Conservation (phyloP, 1,140 invertebrate species). For the Brachionus sp. region DNA sequence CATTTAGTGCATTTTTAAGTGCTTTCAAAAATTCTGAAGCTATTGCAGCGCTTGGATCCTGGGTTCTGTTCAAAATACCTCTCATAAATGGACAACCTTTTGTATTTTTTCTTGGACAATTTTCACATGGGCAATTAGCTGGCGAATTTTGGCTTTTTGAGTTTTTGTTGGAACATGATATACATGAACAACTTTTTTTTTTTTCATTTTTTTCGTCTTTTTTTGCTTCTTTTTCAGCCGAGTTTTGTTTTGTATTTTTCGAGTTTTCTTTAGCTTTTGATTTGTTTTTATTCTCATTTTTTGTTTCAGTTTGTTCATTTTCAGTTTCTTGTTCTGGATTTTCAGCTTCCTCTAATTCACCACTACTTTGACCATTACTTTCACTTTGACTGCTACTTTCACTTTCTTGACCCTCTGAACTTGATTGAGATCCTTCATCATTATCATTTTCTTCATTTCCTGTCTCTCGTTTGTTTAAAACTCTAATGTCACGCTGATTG, state of each 20-base stretch:
- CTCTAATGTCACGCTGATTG: neutral
- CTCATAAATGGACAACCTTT: neutral
- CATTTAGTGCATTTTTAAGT: neutral
- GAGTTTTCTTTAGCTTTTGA: neutral
- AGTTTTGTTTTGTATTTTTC: neutral
- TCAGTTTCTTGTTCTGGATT: constrained; percentile 23
- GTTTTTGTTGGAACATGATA: neutral
- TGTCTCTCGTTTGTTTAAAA: neutral
- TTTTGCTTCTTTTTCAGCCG: neutral
- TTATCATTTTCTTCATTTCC: neutral
- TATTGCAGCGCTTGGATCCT: constrained; percentile 18
- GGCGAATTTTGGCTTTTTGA: neutral
- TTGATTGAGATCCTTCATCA: neutral
- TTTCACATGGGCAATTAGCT: neutral
- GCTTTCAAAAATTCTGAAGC: neutral
- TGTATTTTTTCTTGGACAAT: neutral
- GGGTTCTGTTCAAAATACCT: neutral
- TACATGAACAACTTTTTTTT: neutral
- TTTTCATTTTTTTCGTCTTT: neutral
- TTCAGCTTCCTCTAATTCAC: neutral
- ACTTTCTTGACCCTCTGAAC: neutral
- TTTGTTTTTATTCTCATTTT: neutral
- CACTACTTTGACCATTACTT: neutral
- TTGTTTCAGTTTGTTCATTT: neutral
- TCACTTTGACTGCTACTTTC: neutral